Conservation (phyloP, 2,113 vertebrate genomes). For the Aepyceros melampus region DNA sequence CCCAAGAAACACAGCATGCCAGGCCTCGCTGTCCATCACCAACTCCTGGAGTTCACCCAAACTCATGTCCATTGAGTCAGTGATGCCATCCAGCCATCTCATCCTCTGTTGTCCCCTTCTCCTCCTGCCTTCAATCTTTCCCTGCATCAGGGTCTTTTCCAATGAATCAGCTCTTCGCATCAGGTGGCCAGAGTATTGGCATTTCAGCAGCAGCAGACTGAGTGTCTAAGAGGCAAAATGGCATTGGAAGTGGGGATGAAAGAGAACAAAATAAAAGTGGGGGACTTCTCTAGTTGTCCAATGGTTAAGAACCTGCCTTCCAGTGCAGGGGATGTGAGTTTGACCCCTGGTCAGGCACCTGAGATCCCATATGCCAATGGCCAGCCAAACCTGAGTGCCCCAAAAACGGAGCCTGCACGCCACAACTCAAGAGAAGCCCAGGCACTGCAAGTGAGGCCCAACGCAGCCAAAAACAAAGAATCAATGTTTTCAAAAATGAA, state of each 20-base stretch:
- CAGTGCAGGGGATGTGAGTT: background rate
- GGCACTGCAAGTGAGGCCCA: background rate
- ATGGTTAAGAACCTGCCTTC: background rate
- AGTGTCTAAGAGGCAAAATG: background rate
- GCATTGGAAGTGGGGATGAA: background rate
- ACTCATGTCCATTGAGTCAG: background rate
- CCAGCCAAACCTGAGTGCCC: background rate
- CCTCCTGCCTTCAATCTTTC: no score
- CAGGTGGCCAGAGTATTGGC: no score
- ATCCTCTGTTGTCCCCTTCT: background rate
- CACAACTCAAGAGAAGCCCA: background rate
- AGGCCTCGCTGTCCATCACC: background rate
- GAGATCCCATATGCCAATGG: background rate
- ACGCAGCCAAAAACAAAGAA: background rate
- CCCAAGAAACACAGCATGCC: background rate
- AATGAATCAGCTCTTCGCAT: no score
- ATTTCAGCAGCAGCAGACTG: background rate
- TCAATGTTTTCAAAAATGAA: background rate
- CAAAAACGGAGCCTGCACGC: accelerated
- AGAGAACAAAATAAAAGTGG: background rate
- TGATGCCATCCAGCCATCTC: background rate
- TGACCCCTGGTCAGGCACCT: background rate
- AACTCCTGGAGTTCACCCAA: background rate
- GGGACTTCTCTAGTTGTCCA: background rate
- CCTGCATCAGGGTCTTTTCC: no score